Base-by-base conservation (phyloP, 1,140 invertebrate species). In the Sycobia sp. region DNA sequence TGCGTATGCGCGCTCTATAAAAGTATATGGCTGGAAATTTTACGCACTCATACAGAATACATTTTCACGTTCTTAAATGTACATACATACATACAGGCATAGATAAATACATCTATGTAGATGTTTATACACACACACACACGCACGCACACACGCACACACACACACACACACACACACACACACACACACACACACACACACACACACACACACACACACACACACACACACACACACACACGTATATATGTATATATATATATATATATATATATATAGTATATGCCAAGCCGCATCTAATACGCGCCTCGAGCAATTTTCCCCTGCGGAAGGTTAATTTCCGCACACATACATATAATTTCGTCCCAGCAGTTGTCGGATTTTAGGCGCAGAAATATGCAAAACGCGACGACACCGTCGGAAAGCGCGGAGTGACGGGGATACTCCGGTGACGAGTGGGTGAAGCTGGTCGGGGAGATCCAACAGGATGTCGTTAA, bases 291-390 rank as follows among this genome's bases (percentile, higher is more conserved):
- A 13, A 25, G 50, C 16, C 16, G 50, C 13, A 9, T 36, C 47
- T 51, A n/a, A n/a, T n/a, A n/a, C n/a, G n/a, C n/a, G n/a, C 32
- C 47, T 7, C 58, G 27, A 60, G 51, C 49, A 62, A 62, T 51
- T 62, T 62, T 56, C 60, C 29, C 32, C 46, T n/a, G 51, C 20
- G 51, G 32, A n/a, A 32, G 60, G 34, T 62, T 62, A 62, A 55
- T 62, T 62, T 62, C 44, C 60, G 53, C n/a, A n/a, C n/a, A 43
- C 44, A 32, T 11, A 34, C 44, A 51, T 27, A 62, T 38, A 55
- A 55, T 36, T 32, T 39, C 29, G 16, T 55, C 60, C 29, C 55
- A 55, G 55, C 55, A 55, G 55, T 62, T 62, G 41, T 43, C 51
- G 23, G 60, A 56, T 55, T 32, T 53, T 25, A 39, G 10, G 16